Percentiles rank a stretch among this genome's conserved stretches.
Conservation (phyloP, 2,113 vertebrate genomes). For the Serinus canaria region DNA sequence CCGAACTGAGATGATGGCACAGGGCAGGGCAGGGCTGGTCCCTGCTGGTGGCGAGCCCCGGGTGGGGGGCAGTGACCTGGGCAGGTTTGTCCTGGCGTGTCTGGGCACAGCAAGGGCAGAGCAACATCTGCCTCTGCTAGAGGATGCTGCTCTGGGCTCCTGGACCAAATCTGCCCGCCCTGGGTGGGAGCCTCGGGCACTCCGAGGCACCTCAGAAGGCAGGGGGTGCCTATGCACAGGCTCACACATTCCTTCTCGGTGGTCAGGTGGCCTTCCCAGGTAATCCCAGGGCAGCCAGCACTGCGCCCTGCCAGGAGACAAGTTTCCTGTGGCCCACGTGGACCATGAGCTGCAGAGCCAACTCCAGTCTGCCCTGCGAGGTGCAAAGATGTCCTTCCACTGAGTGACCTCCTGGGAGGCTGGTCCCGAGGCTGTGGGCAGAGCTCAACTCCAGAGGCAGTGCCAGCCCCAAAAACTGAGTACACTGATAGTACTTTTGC, state of each 20-base stretch:
- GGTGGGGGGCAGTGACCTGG: rapidly evolving
- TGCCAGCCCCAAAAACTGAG: neutral
- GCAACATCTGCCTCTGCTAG: neutral
- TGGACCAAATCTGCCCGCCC: neutral
- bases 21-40: neutral
- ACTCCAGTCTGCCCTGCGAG: neutral
- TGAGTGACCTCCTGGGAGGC: neutral
- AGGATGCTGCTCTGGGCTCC: neutral
- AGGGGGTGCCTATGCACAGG: neutral
- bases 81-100: neutral
- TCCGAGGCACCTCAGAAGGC: neutral
- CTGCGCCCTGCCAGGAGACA: neutral
- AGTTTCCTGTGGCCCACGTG: neutral
- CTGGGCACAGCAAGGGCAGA: neutral
- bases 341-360: neutral
- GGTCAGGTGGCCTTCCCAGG: rapidly evolving
- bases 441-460: neutral
- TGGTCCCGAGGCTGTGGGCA: neutral
- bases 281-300: neutral
- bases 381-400: neutral
- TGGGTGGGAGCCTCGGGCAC: neutral
- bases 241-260: rapidly evolving
- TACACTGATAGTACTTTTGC: neutral
- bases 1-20: neutral
- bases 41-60: neutral